phyloP scores from a whole-genome alignment of 1,140 invertebrate genomes.

The Wiebesia pumilae region DNA sequence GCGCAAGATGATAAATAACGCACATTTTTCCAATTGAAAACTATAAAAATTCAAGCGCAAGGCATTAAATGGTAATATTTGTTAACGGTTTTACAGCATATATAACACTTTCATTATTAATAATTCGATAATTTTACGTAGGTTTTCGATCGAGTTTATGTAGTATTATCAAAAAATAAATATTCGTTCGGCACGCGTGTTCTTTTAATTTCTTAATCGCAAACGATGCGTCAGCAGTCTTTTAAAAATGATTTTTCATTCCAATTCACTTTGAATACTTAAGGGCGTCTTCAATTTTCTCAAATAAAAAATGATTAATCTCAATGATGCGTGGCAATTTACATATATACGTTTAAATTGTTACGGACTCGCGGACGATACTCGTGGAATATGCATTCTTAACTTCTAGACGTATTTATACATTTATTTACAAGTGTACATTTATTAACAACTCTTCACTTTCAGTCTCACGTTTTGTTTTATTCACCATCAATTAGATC shows the following conservation, averaged over 20 bases:
- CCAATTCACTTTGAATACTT: background rate
- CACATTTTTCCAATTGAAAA: background rate
- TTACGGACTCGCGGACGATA: background rate
- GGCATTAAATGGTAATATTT: too few relatives aligned
- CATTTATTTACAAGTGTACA: background rate
- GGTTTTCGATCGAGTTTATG: too few relatives aligned
- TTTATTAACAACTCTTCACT: background rate
- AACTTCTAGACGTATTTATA: background rate
- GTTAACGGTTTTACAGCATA: too few relatives aligned
- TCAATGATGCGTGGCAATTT: slow-evolving; percentile 16
- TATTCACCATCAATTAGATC: background rate
- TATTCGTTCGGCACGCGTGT: too few relatives aligned
- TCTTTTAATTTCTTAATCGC: too few relatives aligned
- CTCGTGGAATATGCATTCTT: background rate
- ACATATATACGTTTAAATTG: slow-evolving; percentile 1
- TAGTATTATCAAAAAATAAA: too few relatives aligned
- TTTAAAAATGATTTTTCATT: background rate
- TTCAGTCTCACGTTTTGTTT: background rate
- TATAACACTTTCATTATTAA: too few relatives aligned
- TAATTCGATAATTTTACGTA: too few relatives aligned
- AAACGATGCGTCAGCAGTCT: background rate
- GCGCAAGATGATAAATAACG: background rate
- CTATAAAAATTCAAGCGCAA: too few relatives aligned
- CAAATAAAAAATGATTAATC: slow-evolving; percentile 15
- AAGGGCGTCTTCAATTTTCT: background rate